Base-by-base conservation (phyloP, 2,797 vertebrate species). In the Oreortyx pictus region DNA sequence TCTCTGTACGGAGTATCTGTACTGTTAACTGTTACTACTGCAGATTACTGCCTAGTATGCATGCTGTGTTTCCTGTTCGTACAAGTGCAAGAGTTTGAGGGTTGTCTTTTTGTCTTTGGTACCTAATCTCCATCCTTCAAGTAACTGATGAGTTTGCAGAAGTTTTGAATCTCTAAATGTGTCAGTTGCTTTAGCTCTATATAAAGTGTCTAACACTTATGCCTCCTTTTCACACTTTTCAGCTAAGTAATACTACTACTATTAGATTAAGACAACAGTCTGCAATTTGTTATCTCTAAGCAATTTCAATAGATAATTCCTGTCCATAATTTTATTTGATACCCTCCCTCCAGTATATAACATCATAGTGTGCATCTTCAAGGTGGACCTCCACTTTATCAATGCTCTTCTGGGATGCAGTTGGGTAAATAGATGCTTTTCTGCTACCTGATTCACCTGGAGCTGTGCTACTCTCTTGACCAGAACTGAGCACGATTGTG, bases 401-500 rank as follows among this genome's bases (percentile, higher is more conserved):
- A 39, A 20, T 88, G 41, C 16, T 41, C 67, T 56, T 64, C 39
- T 56, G 3, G 7, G 20, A 5, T 5, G 3, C 20, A 49, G 5
- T 27, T 76, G 33, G 47, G 44, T 73, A 86, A 82, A 56, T 19
- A 27, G 14, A 2, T 84, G 17, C 20, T 73, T 37, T 77, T 82
- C 50, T 61, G 14, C 7, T 71, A 19, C 33, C 15, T 62, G 29
- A 46, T 70, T 74, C 2, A 83, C 27, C 50, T 89, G 31, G 19
- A 24, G 50, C 44, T 68, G 8, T 90, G 14, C 82, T 89, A 67
- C 47, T 94, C 37, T 70, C 54, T 70, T 94, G 60, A 84, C 73
- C 75, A 95, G 90, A 91, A 86, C 74, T 86, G 66, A 90, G 65
- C 62, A 90, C 80, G 88, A 95, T 15, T 83, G n/a, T 86, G 57